Evolutionary conservation across 1,140 invertebrate species (phyloP).

Genomic region (Helicoverpa zea): DNA sequence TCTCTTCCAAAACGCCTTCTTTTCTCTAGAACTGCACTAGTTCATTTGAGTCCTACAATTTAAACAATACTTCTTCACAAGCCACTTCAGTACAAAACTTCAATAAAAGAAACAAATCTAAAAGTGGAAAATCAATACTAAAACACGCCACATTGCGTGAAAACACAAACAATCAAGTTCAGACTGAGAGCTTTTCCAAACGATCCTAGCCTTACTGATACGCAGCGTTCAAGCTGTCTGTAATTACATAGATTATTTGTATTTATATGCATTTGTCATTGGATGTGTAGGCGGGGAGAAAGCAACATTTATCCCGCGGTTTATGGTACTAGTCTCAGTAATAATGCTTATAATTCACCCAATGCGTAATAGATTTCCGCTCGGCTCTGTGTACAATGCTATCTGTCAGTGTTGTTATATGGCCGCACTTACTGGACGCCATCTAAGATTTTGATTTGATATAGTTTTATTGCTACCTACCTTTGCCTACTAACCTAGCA

Average conservation of each 20-base stretch:
- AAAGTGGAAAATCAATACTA: constrained; percentile 21
- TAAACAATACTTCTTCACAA: neutral
- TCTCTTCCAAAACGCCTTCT: no score
- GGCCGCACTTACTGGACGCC: constrained; percentile 2
- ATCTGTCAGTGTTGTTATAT: constrained; percentile 33
- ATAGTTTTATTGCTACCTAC: constrained; percentile 10
- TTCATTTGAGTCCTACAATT: no score
- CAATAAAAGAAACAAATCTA: neutral
- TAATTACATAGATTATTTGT: constrained; percentile 45
- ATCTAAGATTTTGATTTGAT: constrained; percentile 12
- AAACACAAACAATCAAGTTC: constrained; percentile 13
- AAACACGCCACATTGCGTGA: constrained; percentile 10
- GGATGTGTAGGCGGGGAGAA: constrained; percentile 52
- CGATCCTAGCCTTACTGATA: constrained; percentile 28
- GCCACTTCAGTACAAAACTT: neutral
- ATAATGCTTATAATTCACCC: constrained; percentile 51
- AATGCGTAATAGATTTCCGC: constrained; percentile 48
- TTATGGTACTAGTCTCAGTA: constrained; percentile 40
- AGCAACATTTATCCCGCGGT: constrained; percentile 50
- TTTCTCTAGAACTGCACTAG: no score
- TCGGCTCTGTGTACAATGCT: constrained; percentile 29
- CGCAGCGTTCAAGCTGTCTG: constrained; percentile 27
- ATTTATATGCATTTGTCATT: constrained; percentile 56
- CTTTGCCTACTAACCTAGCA: constrained; percentile 25
- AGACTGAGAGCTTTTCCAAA: constrained; percentile 13